phyloP scores from a whole-genome alignment of 1,140 invertebrate genomes.

The Drosophila malerkotliana region DNA sequence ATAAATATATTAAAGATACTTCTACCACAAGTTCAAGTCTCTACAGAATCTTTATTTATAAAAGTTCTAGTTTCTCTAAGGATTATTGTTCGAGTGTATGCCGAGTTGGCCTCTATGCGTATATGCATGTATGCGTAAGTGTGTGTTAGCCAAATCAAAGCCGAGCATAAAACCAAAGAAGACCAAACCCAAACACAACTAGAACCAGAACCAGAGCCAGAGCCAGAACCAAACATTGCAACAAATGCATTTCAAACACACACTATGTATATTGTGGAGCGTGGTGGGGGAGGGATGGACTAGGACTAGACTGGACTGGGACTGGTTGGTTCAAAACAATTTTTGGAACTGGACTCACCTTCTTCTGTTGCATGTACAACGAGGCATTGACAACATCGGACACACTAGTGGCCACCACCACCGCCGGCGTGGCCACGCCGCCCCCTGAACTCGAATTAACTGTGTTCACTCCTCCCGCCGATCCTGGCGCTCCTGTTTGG shows the following conservation, averaged over 20 bases:
- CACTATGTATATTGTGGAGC: conserved; percentile 20
- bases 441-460: conserved; percentile 26
- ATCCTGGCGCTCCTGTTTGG: conserved; percentile 24
- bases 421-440: conserved; percentile 51
- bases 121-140: conserved; percentile 16
- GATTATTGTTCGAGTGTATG: neutral
- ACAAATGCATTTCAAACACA: conserved; percentile 66
- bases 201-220: conserved; percentile 21
- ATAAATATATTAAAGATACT: neutral
- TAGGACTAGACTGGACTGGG: too few species aligned
- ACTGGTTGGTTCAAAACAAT: conserved; percentile 11
- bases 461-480: conserved; percentile 35
- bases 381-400: conserved; percentile 81
- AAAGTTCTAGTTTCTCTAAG: neutral
- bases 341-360: conserved; percentile 64
- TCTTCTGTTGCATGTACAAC: conserved; percentile 82
- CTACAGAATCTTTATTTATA: neutral
- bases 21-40: neutral
- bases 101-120: conserved; percentile 15
- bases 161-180: conserved; percentile 43
- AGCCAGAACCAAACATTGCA: conserved; percentile 63
- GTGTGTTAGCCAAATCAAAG: conserved; percentile 56
- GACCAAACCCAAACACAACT: conserved; percentile 20
- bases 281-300: conserved; percentile 2
- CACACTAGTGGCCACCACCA: conserved; percentile 84